Evolutionary conservation across 2,113 vertebrate species (phyloP).

Genomic region (Microcebus murinus): DNA sequence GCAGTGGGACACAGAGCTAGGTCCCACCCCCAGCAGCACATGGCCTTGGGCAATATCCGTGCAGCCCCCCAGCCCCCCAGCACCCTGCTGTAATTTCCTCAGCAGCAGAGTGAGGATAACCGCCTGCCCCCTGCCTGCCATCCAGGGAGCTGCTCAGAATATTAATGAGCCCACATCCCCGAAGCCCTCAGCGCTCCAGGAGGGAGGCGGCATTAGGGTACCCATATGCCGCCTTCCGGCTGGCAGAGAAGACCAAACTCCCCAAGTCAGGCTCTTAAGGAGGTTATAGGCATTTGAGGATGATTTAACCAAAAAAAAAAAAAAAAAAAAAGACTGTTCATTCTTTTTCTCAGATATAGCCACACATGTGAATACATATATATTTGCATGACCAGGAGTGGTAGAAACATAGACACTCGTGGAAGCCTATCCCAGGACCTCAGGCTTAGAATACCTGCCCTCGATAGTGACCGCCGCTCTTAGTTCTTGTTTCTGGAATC

Average conservation of each 20-base stretch:
- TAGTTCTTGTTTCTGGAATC: background rate
- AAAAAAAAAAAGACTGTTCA: background rate
- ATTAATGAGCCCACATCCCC: background rate
- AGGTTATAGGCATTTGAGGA: background rate
- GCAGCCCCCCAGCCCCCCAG: no score
- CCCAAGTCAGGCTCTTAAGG: background rate
- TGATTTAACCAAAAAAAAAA: background rate
- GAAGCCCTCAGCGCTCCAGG: background rate
- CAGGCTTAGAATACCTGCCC: background rate
- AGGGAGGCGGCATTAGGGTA: background rate
- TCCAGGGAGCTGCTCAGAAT: background rate
- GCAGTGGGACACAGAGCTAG: background rate
- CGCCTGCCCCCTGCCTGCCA: background rate
- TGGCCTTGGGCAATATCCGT: background rate
- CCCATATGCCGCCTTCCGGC: background rate
- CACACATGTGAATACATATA: background rate
- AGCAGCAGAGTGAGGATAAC: background rate
- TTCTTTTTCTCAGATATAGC: background rate
- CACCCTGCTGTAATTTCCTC: background rate
- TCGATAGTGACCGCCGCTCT: background rate
- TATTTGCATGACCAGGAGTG: background rate
- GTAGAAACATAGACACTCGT: background rate
- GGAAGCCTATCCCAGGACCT: background rate
- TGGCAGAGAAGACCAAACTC: background rate
- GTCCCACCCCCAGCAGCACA: background rate